Evolutionary conservation across 2,113 vertebrate genomes (phyloP), one percentile per base, ranked within the genome.

Genomic region (Chaenogobius annularis): DNA sequence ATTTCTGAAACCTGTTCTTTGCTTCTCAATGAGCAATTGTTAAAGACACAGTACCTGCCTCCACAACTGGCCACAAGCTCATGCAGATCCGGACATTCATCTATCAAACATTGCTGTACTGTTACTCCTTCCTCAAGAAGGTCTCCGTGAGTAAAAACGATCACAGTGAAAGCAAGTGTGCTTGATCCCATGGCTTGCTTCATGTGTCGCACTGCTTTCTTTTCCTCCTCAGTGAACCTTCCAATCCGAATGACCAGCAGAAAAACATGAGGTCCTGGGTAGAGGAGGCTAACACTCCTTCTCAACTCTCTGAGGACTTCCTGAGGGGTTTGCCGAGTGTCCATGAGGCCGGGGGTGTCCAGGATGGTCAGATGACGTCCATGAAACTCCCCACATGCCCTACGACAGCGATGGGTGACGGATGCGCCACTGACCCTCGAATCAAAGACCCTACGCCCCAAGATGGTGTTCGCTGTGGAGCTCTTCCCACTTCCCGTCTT

Each of bases 401-500:
- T 80, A 10, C 22, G 80, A n/a, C 87, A 90, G 0, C 44, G 75
- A 7, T 14, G 11, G 0, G 83, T 84, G 54, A 69, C 8, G 0
- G 78, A 48, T 22, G 73, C 23, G 0, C 52, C 23, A 1, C 55
- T 19, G 15, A 75, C 35, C 43, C 22, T 73, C 0, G 80, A 73
- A 13, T 58, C 70, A 44, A 93, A 90, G 3, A 75, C 71, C 54
- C 11, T 65, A 0, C 40, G 64, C 12, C 82, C 85, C 54, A 89
- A 35, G 77, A 91, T 87, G 63, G 73, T 59, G 74, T 89, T 91
- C 19, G 70, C 89, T 0, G 86, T 85, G 46, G 88, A 81, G 79
- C 88, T 91, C 82, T 91, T 91, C 3, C 88, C 89, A 0, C 79
- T 85, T 50, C 88, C 86, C 0, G 85, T 83, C 62, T 80, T 86